Percentiles rank a stretch among this genome's conserved stretches.
These are phyloP conservation scores for Neuroscelio doddi DNA, from an alignment of 2,888 invertebrate genomes.

Conservation along the genomic window DNA sequence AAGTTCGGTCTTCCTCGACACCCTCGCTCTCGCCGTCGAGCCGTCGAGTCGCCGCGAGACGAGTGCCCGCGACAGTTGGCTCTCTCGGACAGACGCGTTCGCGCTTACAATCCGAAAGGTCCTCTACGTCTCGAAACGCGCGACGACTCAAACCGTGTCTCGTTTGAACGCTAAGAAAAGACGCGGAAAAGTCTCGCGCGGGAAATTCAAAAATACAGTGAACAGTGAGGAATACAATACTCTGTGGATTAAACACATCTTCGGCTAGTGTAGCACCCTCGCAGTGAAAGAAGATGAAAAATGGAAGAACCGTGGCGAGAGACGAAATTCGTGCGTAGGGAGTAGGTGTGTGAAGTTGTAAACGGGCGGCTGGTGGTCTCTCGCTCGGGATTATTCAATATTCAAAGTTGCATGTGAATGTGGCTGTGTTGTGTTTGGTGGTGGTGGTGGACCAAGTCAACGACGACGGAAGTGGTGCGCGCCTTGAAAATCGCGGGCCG, in stretches of 20 bases:
- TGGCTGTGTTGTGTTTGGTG: constrained; percentile 59
- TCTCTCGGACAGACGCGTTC: constrained; percentile 68
- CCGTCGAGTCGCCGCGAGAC: constrained; percentile 57
- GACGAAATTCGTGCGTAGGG: constrained; percentile 20
- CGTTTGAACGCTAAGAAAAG: neutral
- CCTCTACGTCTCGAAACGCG: constrained; percentile 29
- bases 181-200: too few relatives aligned
- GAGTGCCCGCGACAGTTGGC: constrained; percentile 61
- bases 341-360: constrained; percentile 44
- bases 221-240: neutral
- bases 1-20: constrained; percentile 56
- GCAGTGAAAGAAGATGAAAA: constrained; percentile 17
- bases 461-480: constrained; percentile 51
- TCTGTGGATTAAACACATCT: too few relatives aligned
- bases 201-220: neutral
- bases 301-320: constrained; percentile 38
- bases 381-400: constrained; percentile 31
- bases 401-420: constrained; percentile 54
- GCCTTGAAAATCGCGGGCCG: constrained; percentile 48
- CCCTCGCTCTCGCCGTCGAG: too few relatives aligned
- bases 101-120: constrained; percentile 63
- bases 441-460: constrained; percentile 51
- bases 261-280: too few relatives aligned
- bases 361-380: constrained; percentile 13
- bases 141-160: neutral